Conservation (phyloP, 2,113 vertebrate species). For the Tragelaphus buxtoni region DNA sequence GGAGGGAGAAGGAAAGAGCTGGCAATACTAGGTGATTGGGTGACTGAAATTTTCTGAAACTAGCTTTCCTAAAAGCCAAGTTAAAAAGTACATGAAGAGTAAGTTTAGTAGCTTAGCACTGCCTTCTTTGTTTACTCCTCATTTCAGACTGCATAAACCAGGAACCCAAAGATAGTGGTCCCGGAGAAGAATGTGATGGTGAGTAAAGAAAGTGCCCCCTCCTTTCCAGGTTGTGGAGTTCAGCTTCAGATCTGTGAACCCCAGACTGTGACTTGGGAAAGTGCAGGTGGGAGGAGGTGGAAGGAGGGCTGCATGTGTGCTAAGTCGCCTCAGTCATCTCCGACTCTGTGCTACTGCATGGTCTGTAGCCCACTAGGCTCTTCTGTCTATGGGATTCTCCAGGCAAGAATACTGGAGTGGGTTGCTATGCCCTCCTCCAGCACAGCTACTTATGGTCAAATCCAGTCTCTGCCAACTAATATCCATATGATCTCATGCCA, state of each 20-base stretch:
- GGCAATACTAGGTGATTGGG: rapidly evolving
- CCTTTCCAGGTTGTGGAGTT: not conserved
- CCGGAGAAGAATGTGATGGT: slow-evolving; percentile 88
- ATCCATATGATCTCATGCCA: not conserved
- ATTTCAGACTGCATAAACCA: slow-evolving; percentile 89
- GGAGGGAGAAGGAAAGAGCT: not conserved
- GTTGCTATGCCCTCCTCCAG: not conserved
- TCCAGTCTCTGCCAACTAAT: not conserved
- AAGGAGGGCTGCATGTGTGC: not conserved
- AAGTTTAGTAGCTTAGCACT: not conserved
- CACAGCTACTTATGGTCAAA: not conserved
- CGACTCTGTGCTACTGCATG: rapidly evolving
- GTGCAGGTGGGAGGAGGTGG: not conserved
- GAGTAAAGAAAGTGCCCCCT: slow-evolving; percentile 58
- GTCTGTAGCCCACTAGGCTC: not conserved
- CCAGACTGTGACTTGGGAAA: not conserved
- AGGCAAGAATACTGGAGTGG: not conserved
- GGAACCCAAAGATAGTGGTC: slow-evolving; percentile 89
- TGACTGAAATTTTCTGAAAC: not conserved
- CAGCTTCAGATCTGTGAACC: not conserved
- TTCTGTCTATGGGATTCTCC: not conserved
- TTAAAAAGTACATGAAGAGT: not conserved
- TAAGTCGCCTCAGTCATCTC: not conserved
- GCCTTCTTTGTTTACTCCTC: slow-evolving; percentile 22
- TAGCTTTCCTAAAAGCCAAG: not conserved